These are phyloP conservation scores for Hypsibius dujardini DNA, from an alignment of 1,140 invertebrate species.

Conservation along the genomic window DNA sequence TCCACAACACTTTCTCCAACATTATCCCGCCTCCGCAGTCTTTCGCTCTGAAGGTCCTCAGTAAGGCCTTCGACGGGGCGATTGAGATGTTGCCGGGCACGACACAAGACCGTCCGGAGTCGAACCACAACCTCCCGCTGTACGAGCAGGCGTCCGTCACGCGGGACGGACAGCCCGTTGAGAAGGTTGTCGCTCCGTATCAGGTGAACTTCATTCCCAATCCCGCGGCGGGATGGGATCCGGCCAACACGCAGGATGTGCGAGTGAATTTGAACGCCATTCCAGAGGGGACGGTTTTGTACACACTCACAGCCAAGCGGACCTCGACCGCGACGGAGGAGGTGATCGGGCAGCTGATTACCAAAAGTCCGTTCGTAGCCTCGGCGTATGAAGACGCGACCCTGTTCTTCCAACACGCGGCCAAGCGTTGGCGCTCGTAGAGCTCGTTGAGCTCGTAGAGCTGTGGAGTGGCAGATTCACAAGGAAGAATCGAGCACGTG, in stretches of 20 bases:
- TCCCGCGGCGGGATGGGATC: not conserved
- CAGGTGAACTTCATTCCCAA: not conserved
- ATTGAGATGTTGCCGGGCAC: not conserved
- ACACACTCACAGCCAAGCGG: not conserved
- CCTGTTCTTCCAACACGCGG: not conserved
- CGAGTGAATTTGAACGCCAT: not conserved
- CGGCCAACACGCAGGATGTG: not conserved
- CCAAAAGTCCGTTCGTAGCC: not conserved
- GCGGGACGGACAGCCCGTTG: not conserved
- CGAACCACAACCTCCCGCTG: not conserved
- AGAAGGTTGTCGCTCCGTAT: not conserved
- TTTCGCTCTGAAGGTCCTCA: not conserved
- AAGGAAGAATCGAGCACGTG: too few relatives aligned
- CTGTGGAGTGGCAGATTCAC: too few relatives aligned
- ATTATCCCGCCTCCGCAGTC: not conserved
- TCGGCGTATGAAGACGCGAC: not conserved
- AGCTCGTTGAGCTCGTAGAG: too few relatives aligned
- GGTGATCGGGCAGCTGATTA: not conserved
- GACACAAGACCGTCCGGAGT: not conserved
- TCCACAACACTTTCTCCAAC: not conserved
- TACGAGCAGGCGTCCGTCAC: not conserved
- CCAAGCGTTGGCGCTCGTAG: not conserved
- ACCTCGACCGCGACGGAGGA: not conserved
- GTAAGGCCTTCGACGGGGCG: not conserved
- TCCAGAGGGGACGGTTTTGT: not conserved